These are phyloP conservation scores for Gonatopus flavifemur DNA, from an alignment of 1,140 invertebrate genomes.

Conservation along the genomic window DNA sequence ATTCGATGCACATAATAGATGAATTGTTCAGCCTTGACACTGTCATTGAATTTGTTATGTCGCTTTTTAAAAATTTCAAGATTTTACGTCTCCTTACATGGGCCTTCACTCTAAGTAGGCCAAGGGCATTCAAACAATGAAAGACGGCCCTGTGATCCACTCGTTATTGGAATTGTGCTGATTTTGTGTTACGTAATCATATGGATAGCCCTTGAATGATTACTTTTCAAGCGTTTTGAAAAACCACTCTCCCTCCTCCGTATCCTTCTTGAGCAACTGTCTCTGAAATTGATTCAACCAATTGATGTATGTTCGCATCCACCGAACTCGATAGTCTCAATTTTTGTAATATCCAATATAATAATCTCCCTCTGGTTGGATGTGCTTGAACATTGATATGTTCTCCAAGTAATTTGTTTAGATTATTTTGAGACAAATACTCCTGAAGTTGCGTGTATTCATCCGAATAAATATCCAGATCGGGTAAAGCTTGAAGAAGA, in stretches of 20 bases:
- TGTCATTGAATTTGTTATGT: too few relatives aligned
- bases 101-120: too few relatives aligned
- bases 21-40: too few relatives aligned
- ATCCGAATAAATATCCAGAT: slow-evolving; percentile 1
- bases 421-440: neutral
- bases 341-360: slow-evolving; percentile 8
- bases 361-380: slow-evolving; percentile 19
- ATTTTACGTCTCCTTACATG: too few relatives aligned
- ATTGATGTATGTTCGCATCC: slow-evolving; percentile 3
- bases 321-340: neutral
- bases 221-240: too few relatives aligned
- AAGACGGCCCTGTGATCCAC: too few relatives aligned
- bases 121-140: too few relatives aligned
- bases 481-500: slow-evolving; percentile 14
- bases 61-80: too few relatives aligned
- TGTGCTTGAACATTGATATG: slow-evolving; percentile 6
- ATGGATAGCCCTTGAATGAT: too few relatives aligned
- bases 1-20: too few relatives aligned
- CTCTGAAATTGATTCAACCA: slow-evolving; percentile 4
- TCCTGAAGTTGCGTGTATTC: slow-evolving; percentile 1
- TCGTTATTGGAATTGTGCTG: too few relatives aligned
- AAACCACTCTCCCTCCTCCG: neutral
- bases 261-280: slow-evolving; percentile 14
- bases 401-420: slow-evolving; percentile 8
- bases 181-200: too few relatives aligned